phyloP scores from a whole-genome alignment of 2,888 invertebrate genomes.

The Andrena haemorrhoa region DNA sequence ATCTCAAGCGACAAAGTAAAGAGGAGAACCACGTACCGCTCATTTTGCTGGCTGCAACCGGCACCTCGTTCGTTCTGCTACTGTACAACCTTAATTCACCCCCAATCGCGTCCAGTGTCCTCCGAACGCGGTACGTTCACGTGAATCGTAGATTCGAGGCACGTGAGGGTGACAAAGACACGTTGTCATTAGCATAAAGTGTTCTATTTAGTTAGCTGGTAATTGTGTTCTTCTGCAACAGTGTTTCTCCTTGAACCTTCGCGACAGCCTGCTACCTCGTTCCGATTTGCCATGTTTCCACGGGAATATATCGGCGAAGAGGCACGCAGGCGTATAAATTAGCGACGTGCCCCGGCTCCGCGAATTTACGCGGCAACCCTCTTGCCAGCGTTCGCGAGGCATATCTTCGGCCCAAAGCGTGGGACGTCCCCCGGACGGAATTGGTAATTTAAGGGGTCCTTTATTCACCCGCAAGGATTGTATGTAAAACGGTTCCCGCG shows the following conservation, averaged over 20 bases:
- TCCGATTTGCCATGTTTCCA: slow-evolving; percentile 5
- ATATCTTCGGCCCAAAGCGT: slow-evolving; percentile 4
- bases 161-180: no score
- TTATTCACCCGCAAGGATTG: slow-evolving; percentile 65
- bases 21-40: no score
- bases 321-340: slow-evolving; percentile 21
- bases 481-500: slow-evolving; percentile 44
- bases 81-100: no score
- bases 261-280: background rate
- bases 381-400: background rate
- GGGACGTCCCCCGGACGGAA: slow-evolving; percentile 53
- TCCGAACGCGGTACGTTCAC: no score
- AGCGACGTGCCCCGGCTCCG: background rate
- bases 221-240: background rate
- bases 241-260: background rate
- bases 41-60: no score
- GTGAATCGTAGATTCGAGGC: no score
- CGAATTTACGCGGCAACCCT: slow-evolving; percentile 2
- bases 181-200: background rate
- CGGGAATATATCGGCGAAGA: slow-evolving; percentile 13
- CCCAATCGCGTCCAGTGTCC: no score
- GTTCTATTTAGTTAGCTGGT: background rate
- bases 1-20: no score
- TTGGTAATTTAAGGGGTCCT: slow-evolving; percentile 76
- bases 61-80: no score